Conservation (phyloP, 2,113 vertebrate genomes). For the Budorcas taxicolor region DNA sequence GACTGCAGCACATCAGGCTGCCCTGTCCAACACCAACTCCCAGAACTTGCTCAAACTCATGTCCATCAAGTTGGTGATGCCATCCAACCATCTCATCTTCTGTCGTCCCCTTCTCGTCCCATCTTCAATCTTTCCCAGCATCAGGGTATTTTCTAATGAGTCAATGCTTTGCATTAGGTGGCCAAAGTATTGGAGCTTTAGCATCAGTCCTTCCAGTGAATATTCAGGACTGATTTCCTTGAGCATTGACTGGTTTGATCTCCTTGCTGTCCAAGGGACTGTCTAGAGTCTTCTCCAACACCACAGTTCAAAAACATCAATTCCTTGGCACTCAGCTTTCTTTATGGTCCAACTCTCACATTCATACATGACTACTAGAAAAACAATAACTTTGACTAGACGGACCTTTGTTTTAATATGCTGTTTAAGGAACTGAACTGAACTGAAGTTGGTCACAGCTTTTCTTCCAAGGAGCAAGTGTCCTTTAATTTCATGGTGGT, state of each 20-base stretch:
- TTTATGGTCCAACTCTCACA: neutral
- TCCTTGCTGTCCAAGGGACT: neutral
- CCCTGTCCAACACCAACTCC: neutral
- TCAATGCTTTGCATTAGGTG: neutral
- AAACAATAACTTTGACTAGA: neutral
- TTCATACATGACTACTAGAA: neutral
- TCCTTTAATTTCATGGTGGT: neutral
- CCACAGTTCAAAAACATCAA: neutral
- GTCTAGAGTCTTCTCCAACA: neutral
- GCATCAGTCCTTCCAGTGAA: neutral
- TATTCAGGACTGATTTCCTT: neutral
- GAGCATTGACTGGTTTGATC: neutral
- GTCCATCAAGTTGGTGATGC: neutral
- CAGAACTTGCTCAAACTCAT: neutral
- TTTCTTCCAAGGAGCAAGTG: neutral
- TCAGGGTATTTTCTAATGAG: neutral
- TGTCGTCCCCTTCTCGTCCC: rapidly evolving
- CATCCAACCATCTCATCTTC: neutral
- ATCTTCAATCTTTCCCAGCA: neutral
- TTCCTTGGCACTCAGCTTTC: neutral
- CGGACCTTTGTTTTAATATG: neutral
- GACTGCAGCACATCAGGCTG: neutral
- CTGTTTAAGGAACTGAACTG: neutral
- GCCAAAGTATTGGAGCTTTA: neutral
- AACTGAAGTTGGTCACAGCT: neutral